A percentile compares a stretch with the other conserved stretches of the same genome.
Conservation (phyloP, 2,888 invertebrate genomes). For the Metacarcinus magister region DNA sequence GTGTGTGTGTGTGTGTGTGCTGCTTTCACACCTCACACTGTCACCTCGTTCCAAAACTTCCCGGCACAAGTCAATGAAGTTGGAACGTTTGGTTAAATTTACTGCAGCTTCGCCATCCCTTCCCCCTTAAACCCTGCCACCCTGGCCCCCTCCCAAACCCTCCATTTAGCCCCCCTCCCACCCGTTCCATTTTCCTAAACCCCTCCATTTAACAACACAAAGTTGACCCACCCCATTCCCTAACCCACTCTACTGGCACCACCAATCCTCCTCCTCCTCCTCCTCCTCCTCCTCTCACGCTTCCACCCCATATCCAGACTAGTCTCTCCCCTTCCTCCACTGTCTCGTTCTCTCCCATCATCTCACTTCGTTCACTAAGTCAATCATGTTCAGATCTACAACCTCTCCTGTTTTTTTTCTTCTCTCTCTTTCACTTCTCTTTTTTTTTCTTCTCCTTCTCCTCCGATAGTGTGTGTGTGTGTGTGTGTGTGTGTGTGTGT, state of each 20-base stretch:
- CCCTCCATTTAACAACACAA: neutral
- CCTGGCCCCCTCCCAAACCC: neutral
- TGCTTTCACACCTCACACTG: neutral
- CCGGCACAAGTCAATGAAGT: constrained; percentile 1
- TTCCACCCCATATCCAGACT: neutral
- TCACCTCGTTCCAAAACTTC: neutral
- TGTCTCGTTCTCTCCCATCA: neutral
- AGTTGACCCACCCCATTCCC: neutral
- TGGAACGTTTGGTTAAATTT: neutral
- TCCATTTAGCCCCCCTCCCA: neutral
- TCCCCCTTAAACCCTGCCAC: neutral
- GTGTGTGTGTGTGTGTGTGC: no score
- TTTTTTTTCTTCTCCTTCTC: no score
- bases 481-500: no score
- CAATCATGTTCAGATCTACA: no score
- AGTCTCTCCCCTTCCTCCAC: neutral
- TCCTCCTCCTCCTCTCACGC: neutral
- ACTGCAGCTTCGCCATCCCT: neutral
- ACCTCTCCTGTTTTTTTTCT: no score
- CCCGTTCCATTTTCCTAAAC: neutral
- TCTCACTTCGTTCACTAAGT: neutral
- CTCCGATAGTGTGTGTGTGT: no score
- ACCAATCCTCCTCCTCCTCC: neutral
- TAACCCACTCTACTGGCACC: neutral
- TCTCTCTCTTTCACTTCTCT: neutral